A percentile compares a stretch with the other conserved stretches of the same genome.
phyloP scores from a whole-genome alignment of 2,888 invertebrate genomes.

The Drosophila colorata region DNA sequence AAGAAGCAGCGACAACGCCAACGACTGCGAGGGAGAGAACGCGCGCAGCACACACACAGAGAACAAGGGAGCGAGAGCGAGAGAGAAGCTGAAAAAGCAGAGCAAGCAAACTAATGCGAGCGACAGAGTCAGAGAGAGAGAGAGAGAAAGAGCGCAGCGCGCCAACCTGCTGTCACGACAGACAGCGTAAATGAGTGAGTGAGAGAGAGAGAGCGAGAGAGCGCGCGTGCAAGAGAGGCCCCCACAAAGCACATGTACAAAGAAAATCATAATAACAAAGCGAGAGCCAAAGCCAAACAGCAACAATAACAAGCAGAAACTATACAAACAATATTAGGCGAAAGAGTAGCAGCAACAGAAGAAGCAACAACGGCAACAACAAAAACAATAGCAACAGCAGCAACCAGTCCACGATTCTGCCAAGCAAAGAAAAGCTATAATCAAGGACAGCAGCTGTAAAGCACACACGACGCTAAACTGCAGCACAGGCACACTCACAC shows the following conservation, averaged over 20 bases:
- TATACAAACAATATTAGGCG: constrained; percentile 60
- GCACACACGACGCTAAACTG: constrained; percentile 55
- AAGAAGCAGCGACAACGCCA: constrained; percentile 43
- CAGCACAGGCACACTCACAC: constrained; percentile 22
- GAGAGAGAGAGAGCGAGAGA: constrained; percentile 22
- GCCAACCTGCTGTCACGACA: constrained; percentile 45
- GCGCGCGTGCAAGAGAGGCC: constrained; percentile 30
- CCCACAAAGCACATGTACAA: constrained; percentile 66
- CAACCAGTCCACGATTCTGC: constrained; percentile 59
- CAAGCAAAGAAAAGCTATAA: constrained; percentile 66
- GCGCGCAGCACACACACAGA: constrained; percentile 27
- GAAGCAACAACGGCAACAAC: constrained; percentile 36
- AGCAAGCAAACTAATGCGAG: constrained; percentile 27
- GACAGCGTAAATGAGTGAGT: constrained; percentile 2
- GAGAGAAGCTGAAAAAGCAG: constrained; percentile 24
- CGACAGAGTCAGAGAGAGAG: constrained; percentile 41
- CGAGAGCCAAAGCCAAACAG: constrained; percentile 57
- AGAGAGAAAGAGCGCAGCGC: constrained; percentile 36
- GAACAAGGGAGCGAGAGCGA: constrained; percentile 30
- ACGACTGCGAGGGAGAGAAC: constrained; percentile 49
- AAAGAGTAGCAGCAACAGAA: constrained; percentile 49
- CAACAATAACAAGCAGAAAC: constrained; percentile 31
- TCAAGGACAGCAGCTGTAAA: constrained; percentile 69
- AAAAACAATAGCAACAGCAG: constrained; percentile 30
- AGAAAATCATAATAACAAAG: constrained; percentile 75